Evolutionary conservation across 2,888 invertebrate genomes (phyloP).

Genomic region (Perizoma affinitatum): DNA sequence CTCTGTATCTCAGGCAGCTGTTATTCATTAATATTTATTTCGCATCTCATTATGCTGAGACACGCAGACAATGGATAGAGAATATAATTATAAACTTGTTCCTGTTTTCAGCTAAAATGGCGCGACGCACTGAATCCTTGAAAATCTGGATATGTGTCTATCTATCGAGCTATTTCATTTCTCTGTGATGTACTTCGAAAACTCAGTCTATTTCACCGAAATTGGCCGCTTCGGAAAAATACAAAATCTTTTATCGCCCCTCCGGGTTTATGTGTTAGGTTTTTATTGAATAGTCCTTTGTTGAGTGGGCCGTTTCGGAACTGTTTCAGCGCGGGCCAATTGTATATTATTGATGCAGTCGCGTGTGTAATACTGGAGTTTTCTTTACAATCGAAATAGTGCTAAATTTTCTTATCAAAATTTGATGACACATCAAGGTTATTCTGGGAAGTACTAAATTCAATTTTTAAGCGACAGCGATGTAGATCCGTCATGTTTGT

Average conservation of each 20-base stretch:
- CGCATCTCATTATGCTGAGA: no score
- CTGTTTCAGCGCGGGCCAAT: slow-evolving; percentile 22
- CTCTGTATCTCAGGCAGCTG: no score
- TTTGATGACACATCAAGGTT: neutral
- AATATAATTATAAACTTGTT: neutral
- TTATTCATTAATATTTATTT: no score
- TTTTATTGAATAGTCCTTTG: slow-evolving; percentile 58
- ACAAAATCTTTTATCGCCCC: slow-evolving; percentile 55
- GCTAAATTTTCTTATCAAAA: slow-evolving; percentile 7
- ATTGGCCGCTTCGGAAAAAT: slow-evolving; percentile 46
- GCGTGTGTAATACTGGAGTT: slow-evolving; percentile 20
- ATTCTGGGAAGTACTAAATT: neutral
- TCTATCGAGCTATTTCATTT: neutral
- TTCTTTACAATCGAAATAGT: slow-evolving; percentile 18
- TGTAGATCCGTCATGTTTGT: no score
- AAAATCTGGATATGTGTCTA: no score
- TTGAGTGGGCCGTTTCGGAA: slow-evolving; percentile 29
- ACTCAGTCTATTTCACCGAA: slow-evolving; percentile 45
- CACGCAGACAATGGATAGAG: no score
- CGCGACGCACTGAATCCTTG: no score
- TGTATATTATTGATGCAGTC: slow-evolving; percentile 31
- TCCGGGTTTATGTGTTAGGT: slow-evolving; percentile 47
- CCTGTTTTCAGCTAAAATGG: neutral
- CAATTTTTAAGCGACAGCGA: no score
- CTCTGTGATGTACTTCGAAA: slow-evolving; percentile 25